phyloP scores from a whole-genome alignment of 2,113 vertebrate species.

The Desmodus rotundus region DNA sequence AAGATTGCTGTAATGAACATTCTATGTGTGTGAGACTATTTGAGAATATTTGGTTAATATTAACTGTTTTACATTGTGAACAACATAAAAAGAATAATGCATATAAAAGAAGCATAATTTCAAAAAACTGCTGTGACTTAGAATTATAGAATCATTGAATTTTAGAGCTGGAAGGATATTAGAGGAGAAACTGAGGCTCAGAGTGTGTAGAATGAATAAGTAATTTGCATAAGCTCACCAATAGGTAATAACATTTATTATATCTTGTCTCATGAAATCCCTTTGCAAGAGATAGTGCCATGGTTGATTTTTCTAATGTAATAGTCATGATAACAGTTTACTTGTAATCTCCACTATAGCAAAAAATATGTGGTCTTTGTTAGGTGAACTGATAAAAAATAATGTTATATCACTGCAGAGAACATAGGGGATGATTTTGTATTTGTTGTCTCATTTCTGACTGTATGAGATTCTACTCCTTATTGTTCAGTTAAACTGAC shows the following conservation, averaged over 20 bases:
- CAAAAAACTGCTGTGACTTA: not conserved
- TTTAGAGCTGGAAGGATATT: not conserved
- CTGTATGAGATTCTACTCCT: not conserved
- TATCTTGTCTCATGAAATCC: not conserved
- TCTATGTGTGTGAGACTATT: not conserved
- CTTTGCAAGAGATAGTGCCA: not conserved
- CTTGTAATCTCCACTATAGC: not conserved
- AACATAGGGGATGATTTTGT: not conserved
- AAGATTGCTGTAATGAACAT: not conserved
- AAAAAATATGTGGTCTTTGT: not conserved
- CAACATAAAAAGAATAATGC: not conserved
- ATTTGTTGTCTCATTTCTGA: not conserved
- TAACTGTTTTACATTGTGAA: not conserved
- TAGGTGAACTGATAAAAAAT: not conserved
- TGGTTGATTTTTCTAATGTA: not conserved
- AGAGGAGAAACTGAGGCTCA: not conserved
- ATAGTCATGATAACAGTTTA: not conserved
- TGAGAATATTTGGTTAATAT: conserved; percentile 2
- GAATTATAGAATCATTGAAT: not conserved
- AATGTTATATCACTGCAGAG: not conserved
- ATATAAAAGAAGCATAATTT: not conserved
- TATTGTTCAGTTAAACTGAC: not conserved
- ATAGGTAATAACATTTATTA: not conserved
- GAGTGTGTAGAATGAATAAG: not conserved
- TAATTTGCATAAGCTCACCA: not conserved